A percentile compares a stretch with the other conserved stretches of the same genome.
Evolutionary conservation across 2,888 invertebrate genomes (phyloP).

Genomic region (Arctia plantaginis): DNA sequence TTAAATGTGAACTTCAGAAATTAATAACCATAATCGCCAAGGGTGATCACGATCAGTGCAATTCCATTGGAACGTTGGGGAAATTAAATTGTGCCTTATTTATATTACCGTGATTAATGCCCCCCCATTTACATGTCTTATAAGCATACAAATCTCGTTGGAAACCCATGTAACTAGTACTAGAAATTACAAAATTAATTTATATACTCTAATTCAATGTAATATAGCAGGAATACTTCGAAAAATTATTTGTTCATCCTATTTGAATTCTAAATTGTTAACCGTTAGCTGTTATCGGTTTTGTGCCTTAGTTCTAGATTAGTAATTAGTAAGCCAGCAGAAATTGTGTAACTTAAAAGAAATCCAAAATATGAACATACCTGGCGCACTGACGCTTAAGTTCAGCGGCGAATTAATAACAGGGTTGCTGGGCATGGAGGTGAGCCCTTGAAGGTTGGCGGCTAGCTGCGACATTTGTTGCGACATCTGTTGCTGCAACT

Average conservation of each 20-base stretch:
- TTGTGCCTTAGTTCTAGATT: not conserved
- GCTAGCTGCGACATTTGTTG: constrained; percentile 85
- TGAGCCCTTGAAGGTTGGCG: constrained; percentile 92
- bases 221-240: not conserved
- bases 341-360: not conserved
- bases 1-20: too few species aligned
- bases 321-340: not conserved
- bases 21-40: too few species aligned
- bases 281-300: not conserved
- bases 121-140: too few species aligned
- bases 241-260: not conserved
- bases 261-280: not conserved
- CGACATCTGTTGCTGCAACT: constrained; percentile 87
- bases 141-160: too few species aligned
- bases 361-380: constrained; percentile 55
- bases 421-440: constrained; percentile 90
- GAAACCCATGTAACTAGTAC: too few species aligned
- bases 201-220: not conserved
- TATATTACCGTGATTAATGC: too few species aligned
- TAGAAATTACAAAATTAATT: not conserved
- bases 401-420: constrained; percentile 94
- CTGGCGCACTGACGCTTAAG: constrained; percentile 90
- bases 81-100: too few species aligned
- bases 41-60: too few species aligned
- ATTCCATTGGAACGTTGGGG: too few species aligned